Base-by-base conservation (phyloP, 2,888 invertebrate species). In the Macaria liturata region DNA sequence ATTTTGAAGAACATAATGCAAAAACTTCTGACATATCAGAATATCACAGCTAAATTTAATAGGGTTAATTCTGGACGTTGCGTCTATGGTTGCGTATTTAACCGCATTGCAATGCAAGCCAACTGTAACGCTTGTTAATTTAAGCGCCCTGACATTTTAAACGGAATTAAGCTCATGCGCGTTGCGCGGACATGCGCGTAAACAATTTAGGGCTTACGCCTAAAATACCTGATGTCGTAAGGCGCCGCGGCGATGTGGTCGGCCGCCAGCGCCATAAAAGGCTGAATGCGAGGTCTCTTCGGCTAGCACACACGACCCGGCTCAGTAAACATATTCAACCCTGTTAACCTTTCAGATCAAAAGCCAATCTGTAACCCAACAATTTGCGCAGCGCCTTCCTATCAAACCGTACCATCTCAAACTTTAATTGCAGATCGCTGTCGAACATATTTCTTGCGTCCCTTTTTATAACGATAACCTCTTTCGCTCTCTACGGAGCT, bases 241-340 rank as follows among this genome's bases (percentile, higher is more conserved):
- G 75, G 78, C 64, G 68, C 64, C 49, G 49, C 57, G 49, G 57
- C 55, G 63, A 76, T 80, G 83, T 75, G 69, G 84, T 76, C 70
- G 85, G 74, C 86, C 87, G 82, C 75, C 83, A 80, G 71, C 64
- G 70, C 90, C 89, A 67, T 90, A 89, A 88, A 91, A 76, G 91
- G 91, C 67, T 57, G 64, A 62, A 75, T 80, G 73, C 86, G 89
- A 88, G 88, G 86, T 83, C 64, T 57, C 65, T 68, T 67, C 64
- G 60, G 66, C 69, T 70, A 66, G 66, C 59, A 46, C 58, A 47
- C 62, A 60, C 51, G 57, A 63, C 49, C 55, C 61, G 64, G 65
- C 59, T 56, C 53, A 64, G 61, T 70, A 75, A 76, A 70, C 65
- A 74, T 61, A 80, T 80, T 79, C 64, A 74, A 72, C 64, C 71